Evolutionary conservation across 2,888 invertebrate genomes (phyloP).

Genomic region (Coronaproctus castanopsis): DNA sequence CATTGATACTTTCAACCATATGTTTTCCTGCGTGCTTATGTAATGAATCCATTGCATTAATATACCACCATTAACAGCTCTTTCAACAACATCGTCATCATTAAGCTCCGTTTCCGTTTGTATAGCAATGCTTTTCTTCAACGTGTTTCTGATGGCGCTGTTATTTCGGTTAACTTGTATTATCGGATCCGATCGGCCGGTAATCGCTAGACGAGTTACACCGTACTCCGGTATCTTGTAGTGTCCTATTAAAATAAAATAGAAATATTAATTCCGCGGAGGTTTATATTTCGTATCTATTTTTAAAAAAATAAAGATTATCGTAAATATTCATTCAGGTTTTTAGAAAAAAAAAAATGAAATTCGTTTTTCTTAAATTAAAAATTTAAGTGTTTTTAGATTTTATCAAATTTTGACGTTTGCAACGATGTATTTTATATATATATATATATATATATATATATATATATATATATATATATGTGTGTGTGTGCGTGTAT

Average conservation of each 20-base stretch:
- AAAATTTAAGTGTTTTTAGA: too few species aligned
- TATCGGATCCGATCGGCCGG: slow-evolving; percentile 26
- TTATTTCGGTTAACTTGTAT: slow-evolving; percentile 1
- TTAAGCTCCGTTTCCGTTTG: slow-evolving; percentile 3
- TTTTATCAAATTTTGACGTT: too few species aligned
- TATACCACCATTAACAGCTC: not conserved
- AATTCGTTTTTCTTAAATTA: too few species aligned
- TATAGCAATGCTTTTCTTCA: not conserved
- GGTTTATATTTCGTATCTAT: too few species aligned
- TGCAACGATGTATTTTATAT: too few species aligned
- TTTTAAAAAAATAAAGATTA: too few species aligned
- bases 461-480: too few species aligned
- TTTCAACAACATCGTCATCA: slow-evolving; percentile 2
- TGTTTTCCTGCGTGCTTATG: slow-evolving; percentile 12
- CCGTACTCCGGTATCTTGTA: slow-evolving; percentile 46
- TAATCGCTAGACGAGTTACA: slow-evolving; percentile 25
- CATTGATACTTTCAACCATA: slow-evolving; percentile 18
- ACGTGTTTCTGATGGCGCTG: slow-evolving; percentile 3
- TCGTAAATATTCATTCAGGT: too few species aligned
- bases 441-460: too few species aligned
- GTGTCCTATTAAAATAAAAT: slow-evolving; percentile 31
- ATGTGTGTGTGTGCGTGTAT: too few species aligned
- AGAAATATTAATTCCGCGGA: slow-evolving; percentile 12
- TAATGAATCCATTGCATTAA: not conserved
- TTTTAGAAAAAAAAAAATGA: too few species aligned